Conservation (phyloP, 2,797 vertebrate genomes). For the Meriones psammophilus region DNA sequence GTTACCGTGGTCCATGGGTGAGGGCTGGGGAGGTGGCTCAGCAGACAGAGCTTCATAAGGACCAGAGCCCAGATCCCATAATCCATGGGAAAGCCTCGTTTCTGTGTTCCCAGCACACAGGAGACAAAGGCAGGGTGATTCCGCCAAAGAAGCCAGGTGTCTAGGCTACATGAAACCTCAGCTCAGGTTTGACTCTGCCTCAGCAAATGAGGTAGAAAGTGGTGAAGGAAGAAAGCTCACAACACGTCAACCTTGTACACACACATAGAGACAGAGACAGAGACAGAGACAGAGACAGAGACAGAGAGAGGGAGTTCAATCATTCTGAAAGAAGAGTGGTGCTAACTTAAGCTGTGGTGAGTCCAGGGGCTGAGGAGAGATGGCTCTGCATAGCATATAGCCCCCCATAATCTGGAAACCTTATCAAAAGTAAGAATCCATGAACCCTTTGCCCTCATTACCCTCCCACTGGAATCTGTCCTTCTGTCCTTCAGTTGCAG, state of each 20-base stretch:
- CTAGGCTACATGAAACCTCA: background rate
- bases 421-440: background rate
- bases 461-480: background rate
- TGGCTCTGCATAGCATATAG: background rate
- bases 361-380: background rate
- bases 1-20: no score
- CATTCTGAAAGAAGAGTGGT: background rate
- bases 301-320: background rate
- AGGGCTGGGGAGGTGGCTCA: background rate
- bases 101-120: background rate
- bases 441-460: conserved; percentile 29
- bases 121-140: background rate
- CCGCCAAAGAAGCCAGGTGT: background rate
- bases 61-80: background rate
- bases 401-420: background rate
- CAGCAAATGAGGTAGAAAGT: background rate
- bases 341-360: background rate
- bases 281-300: no score
- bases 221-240: background rate
- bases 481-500: background rate
- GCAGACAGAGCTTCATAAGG: background rate
- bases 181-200: background rate
- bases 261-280: background rate
- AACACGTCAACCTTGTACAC: background rate
- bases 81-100: background rate